Percentiles rank a stretch among this genome's conserved stretches.
Evolutionary conservation across 2,888 invertebrate species (phyloP).

Genomic region (Dasypogon diadema): DNA sequence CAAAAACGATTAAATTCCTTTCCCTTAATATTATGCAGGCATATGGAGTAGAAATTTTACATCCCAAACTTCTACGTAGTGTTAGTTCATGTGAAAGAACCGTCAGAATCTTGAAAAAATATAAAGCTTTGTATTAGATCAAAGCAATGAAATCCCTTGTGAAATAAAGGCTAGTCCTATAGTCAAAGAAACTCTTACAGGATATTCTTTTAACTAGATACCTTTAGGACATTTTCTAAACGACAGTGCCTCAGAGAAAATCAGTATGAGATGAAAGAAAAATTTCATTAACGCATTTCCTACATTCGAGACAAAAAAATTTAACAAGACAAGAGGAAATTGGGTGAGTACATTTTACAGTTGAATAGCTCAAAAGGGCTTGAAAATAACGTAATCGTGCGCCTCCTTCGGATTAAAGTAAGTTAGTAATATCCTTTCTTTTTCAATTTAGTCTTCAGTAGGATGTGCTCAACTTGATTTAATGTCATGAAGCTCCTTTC

Average conservation of each 20-base stretch:
- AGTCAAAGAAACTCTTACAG: not conserved
- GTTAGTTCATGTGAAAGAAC: no score
- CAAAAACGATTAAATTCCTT: no score
- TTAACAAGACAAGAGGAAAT: not conserved
- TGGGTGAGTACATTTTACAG: conserved; percentile 24
- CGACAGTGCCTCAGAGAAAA: conserved; percentile 13
- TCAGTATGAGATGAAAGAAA: conserved; percentile 20
- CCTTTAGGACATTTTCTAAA: not conserved
- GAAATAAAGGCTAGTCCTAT: no score
- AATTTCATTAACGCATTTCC: conserved; percentile 44
- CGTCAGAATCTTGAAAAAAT: no score
- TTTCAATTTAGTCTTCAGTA: not conserved
- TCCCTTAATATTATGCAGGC: no score
- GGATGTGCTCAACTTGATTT: not conserved
- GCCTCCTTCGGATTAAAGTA: no score
- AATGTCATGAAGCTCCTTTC: conserved; percentile 16
- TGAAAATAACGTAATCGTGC: conserved; percentile 3
- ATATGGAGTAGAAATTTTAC: no score
- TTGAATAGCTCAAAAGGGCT: conserved; percentile 15
- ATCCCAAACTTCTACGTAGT: no score
- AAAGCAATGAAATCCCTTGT: conserved; percentile 1
- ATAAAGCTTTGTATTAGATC: not conserved
- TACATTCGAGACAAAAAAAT: conserved; percentile 8
- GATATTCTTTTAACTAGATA: not conserved
- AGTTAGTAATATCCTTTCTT: not conserved